phyloP scores from a whole-genome alignment of 2,888 invertebrate genomes.

The Lasioglossum vierecki region DNA sequence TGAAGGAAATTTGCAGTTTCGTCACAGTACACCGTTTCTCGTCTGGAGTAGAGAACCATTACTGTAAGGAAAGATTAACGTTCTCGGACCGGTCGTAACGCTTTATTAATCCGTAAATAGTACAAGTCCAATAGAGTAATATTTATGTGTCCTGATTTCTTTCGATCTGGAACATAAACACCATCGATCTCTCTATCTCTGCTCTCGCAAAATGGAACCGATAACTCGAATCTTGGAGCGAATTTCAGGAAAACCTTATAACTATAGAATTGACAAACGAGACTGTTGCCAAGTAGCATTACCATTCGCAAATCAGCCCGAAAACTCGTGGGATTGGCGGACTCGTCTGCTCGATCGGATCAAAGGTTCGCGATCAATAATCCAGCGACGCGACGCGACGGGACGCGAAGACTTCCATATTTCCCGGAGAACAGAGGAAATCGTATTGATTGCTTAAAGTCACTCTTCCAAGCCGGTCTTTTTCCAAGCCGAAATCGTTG shows the following conservation, averaged over 20 bases:
- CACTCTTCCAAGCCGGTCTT: conserved; percentile 7
- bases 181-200: background rate
- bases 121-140: background rate
- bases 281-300: background rate
- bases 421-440: background rate
- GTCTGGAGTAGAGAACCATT: background rate
- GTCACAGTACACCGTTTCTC: background rate
- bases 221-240: background rate
- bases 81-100: background rate
- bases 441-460: conserved; percentile 37
- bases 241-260: background rate
- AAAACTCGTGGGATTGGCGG: background rate
- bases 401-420: background rate
- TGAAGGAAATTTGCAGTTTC: background rate
- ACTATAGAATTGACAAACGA: background rate
- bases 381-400: background rate
- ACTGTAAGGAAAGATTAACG: background rate
- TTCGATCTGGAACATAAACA: background rate
- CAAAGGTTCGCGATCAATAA: conserved; percentile 16
- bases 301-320: conserved; percentile 6
- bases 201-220: background rate
- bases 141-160: background rate
- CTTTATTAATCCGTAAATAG: background rate
- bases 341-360: background rate
- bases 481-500: conserved; percentile 16